Evolutionary conservation across 2,888 invertebrate species (phyloP), one percentile per base, ranked within the genome.

Genomic region (Pachymerium ferrugineum): DNA sequence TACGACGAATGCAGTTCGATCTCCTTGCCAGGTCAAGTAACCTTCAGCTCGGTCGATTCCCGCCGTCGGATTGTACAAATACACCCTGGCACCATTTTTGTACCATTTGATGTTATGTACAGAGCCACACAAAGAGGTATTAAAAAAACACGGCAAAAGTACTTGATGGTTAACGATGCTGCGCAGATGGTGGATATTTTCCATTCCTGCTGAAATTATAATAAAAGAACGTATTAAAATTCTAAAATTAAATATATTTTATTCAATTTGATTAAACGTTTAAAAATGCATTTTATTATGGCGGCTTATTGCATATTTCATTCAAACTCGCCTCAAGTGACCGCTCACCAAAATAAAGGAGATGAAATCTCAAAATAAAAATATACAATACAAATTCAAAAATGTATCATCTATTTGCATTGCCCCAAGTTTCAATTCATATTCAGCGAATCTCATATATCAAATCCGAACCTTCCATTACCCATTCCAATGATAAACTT

Each of bases 61-160:
- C 8, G 30, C 69, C 22, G 25, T 22, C 28, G 71, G 28, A 31
- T 31, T 74, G 72, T 74, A 74, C 30, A 74, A 38, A 16, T 68
- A 74, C 30, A 75, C 67, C 19, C 74, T 33, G 19, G 47, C 47
- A 29, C 42, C 69, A 22, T 69, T 70, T 30, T 69, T 38, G 74
- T 75, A 75, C 75, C 75, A 75, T 16, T 72, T 72, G 10, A 75
- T 42, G 54, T 72, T 75, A 68, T 74, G 74, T 25, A 75, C 70
- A 14, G 25, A 30, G 30, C 75, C 75, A 38, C 75, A 75, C 22
- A 38, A 54, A 16, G 67, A 28, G 16, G 73, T 33, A 62, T 67
- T 74, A 16, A 74, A 54, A 10, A 72, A 19, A 33, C 75, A 75
- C 8, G 74, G 75, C 12, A 75, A 25, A 2, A 28, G 38, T 14